Base-by-base conservation (phyloP, 2,888 invertebrate genomes). In the Drosophila anomalipes region DNA sequence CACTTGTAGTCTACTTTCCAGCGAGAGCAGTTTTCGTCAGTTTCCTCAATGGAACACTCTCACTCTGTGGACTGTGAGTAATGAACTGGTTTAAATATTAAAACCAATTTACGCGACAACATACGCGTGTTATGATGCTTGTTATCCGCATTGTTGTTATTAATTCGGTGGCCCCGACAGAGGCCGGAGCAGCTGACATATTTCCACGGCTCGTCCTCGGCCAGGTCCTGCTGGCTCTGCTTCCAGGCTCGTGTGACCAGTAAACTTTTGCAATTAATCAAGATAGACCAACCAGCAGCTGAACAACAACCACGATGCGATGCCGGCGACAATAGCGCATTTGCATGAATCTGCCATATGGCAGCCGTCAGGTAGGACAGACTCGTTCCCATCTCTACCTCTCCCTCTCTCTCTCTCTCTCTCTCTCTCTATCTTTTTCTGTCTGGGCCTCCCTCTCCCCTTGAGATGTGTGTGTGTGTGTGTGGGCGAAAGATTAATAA, bases 181-280 rank as follows among this genome's bases (percentile, higher is more conserved):
- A 72, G 75, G 56, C 63, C 70, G 74, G 78, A 85, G 76, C 88
- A 88, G 86, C 83, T 87, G 87, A 88, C 87, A 81, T 81, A 83
- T 88, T 87, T 85, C 75, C 88, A 85, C 74, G 89, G 69, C 53
- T 41, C 26, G 44, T 61, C n/a, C 49, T 16, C 28, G 33, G 33
- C 4, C 41, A 33, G 66, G 62, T 59, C 60, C 33, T 28, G 59
- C 44, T 47, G 53, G 67, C 51, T 30, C 64, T 71, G 79, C 60
- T 64, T 32, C 60, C 74, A 70, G 70, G 58, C 67, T 79, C 64
- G 57, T 64, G 74, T 68, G 75, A 47, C 74, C 70, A 70, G 87
- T 86, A 90, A 87, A 87, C 90, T 87, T 87, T 88, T 77, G 89
- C 85, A 87, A 87, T 87, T 87, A 87, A 87, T 87, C 87, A 87